Evolutionary conservation across 2,113 vertebrate genomes (phyloP).

Genomic region (Eulemur rufifrons): DNA sequence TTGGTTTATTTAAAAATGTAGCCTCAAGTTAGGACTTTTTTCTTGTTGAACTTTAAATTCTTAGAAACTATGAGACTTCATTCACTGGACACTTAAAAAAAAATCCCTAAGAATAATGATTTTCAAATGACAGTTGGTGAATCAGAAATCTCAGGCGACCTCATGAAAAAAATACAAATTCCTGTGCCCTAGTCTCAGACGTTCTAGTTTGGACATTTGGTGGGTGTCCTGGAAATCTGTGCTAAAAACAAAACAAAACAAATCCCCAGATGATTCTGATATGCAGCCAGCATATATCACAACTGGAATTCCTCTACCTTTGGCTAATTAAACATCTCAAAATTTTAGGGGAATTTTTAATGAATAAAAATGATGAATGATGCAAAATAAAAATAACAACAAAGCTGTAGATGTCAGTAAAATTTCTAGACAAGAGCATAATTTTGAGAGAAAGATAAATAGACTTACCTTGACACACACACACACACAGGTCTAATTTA

Average conservation of each 20-base stretch:
- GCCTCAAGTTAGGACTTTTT: not conserved
- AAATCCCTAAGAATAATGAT: not conserved
- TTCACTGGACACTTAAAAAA: not conserved
- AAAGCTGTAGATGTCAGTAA: constrained; percentile 9
- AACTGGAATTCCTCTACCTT: not conserved
- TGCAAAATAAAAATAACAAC: constrained; percentile 37
- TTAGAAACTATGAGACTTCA: not conserved
- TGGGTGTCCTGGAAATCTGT: not conserved
- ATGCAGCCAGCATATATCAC: not conserved
- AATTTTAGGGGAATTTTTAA: not conserved
- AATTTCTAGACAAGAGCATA: not conserved
- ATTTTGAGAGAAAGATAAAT: constrained; percentile 28
- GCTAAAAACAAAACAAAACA: not conserved
- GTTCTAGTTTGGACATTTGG: not conserved
- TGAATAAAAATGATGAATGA: not conserved
- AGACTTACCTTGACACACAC: not conserved
- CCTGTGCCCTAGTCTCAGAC: not conserved
- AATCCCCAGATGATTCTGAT: not conserved
- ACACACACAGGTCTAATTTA: constrained; percentile 30
- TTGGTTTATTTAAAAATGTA: not conserved
- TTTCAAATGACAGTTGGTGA: not conserved
- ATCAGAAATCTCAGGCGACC: not conserved
- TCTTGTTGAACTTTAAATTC: not conserved
- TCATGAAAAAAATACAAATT: not conserved
- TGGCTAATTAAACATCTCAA: not conserved